Evolutionary conservation across 2,888 invertebrate species (phyloP).

Genomic region (Drosophila nr. medialis): DNA sequence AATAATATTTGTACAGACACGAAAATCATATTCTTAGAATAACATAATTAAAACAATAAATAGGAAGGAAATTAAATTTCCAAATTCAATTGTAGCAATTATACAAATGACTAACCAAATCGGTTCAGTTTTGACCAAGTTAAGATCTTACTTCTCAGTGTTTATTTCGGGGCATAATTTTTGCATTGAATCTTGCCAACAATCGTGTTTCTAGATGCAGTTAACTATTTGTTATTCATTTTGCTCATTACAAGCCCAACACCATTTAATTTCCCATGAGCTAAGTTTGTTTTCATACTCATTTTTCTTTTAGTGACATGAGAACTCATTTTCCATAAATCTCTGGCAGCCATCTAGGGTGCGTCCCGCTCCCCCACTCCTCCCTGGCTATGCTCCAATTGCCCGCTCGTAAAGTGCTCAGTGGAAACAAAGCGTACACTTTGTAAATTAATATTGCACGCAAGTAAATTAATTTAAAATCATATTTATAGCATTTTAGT

Average conservation of each 20-base stretch:
- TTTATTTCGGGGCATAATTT: neutral
- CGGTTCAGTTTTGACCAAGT: neutral
- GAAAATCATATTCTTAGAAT: neutral
- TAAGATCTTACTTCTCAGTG: neutral
- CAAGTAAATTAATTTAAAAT: slow-evolving; percentile 80
- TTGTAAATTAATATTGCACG: slow-evolving; percentile 79
- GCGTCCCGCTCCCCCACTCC: neutral
- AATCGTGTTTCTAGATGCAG: neutral
- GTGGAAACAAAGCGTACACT: slow-evolving; percentile 61
- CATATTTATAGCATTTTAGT: slow-evolving; percentile 82
- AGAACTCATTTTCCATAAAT: slow-evolving; percentile 39
- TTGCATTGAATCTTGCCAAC: neutral
- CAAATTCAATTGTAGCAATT: neutral
- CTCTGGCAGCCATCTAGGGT: slow-evolving; percentile 35
- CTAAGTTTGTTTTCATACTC: slow-evolving; percentile 1
- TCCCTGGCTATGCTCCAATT: neutral
- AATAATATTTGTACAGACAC: neutral
- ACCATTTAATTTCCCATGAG: slow-evolving; percentile 1
- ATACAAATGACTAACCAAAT: neutral
- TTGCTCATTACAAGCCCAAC: neutral
- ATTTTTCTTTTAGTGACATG: slow-evolving; percentile 22
- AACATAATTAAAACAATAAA: neutral
- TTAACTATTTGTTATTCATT: neutral
- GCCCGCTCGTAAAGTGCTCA: slow-evolving; percentile 33
- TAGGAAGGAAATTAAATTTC: neutral